phyloP scores from a whole-genome alignment of 1,140 invertebrate genomes.

The Bombus superbus region DNA sequence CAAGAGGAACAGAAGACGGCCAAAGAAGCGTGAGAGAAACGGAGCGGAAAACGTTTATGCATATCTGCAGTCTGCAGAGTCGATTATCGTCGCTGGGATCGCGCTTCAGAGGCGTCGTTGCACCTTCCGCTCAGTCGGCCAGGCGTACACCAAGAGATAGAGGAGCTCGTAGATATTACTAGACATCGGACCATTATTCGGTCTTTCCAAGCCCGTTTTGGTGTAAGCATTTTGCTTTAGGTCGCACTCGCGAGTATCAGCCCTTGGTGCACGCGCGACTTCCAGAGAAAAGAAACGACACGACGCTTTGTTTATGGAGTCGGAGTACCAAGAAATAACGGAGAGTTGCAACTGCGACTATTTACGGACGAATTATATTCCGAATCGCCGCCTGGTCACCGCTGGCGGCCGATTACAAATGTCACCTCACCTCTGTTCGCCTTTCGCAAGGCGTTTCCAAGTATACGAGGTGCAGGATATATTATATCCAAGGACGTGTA shows the following conservation, averaged over 20 bases:
- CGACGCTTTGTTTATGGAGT: conserved; percentile 32
- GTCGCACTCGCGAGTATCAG: not conserved
- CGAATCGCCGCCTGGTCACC: not conserved
- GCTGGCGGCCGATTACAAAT: not conserved
- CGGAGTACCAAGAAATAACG: not conserved
- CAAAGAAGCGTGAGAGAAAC: conserved; percentile 57
- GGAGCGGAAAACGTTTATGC: conserved; percentile 72
- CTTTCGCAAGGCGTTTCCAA: no score
- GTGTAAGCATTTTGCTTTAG: not conserved
- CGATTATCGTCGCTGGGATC: conserved; percentile 76
- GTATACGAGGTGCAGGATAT: no score
- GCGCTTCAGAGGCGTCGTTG: conserved; percentile 71
- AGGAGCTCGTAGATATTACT: conserved; percentile 25
- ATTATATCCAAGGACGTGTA: no score
- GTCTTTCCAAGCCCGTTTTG: conserved; percentile 25
- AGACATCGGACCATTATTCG: not conserved
- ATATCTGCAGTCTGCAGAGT: conserved; percentile 74
- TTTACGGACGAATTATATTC: conserved; percentile 37
- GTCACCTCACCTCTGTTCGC: not conserved
- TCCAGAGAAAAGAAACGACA: conserved; percentile 13
- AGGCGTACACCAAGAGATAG: conserved; percentile 37
- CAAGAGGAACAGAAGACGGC: conserved; percentile 11
- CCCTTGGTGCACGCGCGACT: not conserved
- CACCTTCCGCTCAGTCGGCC: conserved; percentile 54
- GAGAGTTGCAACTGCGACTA: not conserved